Percentiles rank a stretch among this genome's conserved stretches.
These are phyloP conservation scores for Chloroceryle inda DNA, from an alignment of 2,797 vertebrate genomes.

Conservation along the genomic window DNA sequence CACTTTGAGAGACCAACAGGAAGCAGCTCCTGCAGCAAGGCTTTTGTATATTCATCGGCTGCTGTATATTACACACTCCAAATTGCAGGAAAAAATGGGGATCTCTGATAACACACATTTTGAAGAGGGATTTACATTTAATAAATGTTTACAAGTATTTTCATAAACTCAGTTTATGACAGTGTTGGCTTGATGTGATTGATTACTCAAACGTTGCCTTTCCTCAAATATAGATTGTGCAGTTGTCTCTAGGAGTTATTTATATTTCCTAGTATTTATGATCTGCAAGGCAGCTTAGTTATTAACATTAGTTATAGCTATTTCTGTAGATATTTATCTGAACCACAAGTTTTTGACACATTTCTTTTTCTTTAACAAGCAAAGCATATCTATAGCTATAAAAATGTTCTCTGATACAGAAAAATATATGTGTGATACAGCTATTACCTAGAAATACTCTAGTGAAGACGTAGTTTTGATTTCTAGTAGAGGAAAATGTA, in stretches of 20 bases:
- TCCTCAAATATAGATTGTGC: conserved; percentile 77
- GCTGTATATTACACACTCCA: conserved; percentile 54
- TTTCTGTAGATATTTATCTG: conserved; percentile 76
- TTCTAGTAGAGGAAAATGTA: conserved; percentile 46
- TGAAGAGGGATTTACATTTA: conserved; percentile 88
- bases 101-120: conserved; percentile 62
- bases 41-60: conserved; percentile 64
- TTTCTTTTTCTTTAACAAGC: conserved; percentile 80
- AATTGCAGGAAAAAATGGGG: conserved; percentile 62
- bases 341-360: conserved; percentile 74
- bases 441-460: conserved; percentile 75
- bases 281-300: conserved; percentile 82
- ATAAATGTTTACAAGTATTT: conserved; percentile 89
- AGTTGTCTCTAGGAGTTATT: conserved; percentile 77
- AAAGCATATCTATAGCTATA: conserved; percentile 74
- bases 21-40: conserved; percentile 38
- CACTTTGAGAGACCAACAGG: conserved; percentile 41
- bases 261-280: conserved; percentile 81
- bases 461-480: conserved; percentile 56
- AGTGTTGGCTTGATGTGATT: conserved; percentile 83
- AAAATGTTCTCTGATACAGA: conserved; percentile 77
- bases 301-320: conserved; percentile 82
- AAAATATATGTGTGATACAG: conserved; percentile 73
- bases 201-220: conserved; percentile 75
- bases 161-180: conserved; percentile 89